Evolutionary conservation across 2,113 vertebrate genomes (phyloP).

Genomic region (Hyaena hyaena): DNA sequence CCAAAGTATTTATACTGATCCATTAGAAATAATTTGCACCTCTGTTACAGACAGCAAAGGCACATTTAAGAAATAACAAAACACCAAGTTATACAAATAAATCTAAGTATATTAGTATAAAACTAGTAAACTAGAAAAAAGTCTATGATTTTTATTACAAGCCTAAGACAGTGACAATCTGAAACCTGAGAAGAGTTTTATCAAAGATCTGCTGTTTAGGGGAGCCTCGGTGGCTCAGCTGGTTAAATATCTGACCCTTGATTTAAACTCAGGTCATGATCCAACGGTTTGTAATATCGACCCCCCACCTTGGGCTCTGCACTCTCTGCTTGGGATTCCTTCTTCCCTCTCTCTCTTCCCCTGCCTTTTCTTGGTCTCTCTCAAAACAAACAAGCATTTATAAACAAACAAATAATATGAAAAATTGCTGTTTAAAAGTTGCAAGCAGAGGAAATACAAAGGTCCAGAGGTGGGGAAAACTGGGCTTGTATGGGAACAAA

Average conservation of each 20-base stretch:
- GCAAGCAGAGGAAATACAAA: background rate
- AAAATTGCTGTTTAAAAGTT: background rate
- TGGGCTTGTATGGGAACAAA: background rate
- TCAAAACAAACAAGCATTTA: too few species aligned
- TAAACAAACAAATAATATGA: too few species aligned
- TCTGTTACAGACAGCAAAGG: background rate
- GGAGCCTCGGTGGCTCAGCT: too few species aligned
- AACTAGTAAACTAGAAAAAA: background rate
- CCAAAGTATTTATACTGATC: background rate
- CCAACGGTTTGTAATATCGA: too few species aligned
- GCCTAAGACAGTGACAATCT: background rate
- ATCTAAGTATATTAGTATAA: background rate
- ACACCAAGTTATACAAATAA: background rate
- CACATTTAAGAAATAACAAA: background rate
- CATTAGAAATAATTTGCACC: background rate
- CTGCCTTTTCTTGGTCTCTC: too few species aligned
- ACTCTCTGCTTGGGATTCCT: too few species aligned
- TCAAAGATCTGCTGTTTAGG: too few species aligned
- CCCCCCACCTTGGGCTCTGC: too few species aligned
- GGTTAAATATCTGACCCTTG: too few species aligned
- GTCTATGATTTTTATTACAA: too few species aligned
- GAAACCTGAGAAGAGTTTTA: background rate
- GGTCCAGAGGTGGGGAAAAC: background rate
- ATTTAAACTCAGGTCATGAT: too few species aligned
- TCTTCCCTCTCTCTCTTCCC: too few species aligned